Evolutionary conservation across 1,140 invertebrate genomes (phyloP), one percentile per base, ranked within the genome.

Genomic region (Eupeodes corollae): DNA sequence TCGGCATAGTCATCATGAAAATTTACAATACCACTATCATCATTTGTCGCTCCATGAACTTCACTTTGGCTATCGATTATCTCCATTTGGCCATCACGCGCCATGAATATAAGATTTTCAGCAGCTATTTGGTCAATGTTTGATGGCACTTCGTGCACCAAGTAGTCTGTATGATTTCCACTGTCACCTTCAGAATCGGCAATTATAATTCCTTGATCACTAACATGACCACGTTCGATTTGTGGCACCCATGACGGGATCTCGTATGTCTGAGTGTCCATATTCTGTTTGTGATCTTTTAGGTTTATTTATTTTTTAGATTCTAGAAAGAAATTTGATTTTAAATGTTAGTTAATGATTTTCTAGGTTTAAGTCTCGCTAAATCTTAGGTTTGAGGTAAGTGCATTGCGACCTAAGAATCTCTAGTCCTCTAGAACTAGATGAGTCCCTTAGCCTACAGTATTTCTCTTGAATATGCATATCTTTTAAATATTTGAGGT

Each of bases 81-180:
- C 14, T 60, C 51, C 46, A 55, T 52, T 41, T 68, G 58, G 0
- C 63, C 59, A 59, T 77, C 76, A 51, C 76, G 74, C 6, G 76
- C 72, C 54, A 78, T 68, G 47, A 71, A 78, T 56, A 78, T 77
- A 13, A 78, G 59, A 57, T 78, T 78, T 46, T 79, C 76, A 16
- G 77, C 78, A 34, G 76, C 76, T 60, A 78, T 79, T 66, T 75
- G 73, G 56, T 78, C 75, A 11, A 68, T 54, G 47, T 62, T 60
- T 32, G 52, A 57, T 14, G 58, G 54, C 13, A 53, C 46, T 38
- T 41, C 53, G 9, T 47, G 51, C 13, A 51, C 56, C 13, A 42
- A 14, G 13, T 26, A 42, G 21, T 42, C 41, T 5, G 15, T 16
- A 37, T 37, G 35, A 16, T 16, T 14, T 3, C 15, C 15, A n/a